Conservation (phyloP, 2,797 vertebrate species). For the Hirundo rustica region DNA sequence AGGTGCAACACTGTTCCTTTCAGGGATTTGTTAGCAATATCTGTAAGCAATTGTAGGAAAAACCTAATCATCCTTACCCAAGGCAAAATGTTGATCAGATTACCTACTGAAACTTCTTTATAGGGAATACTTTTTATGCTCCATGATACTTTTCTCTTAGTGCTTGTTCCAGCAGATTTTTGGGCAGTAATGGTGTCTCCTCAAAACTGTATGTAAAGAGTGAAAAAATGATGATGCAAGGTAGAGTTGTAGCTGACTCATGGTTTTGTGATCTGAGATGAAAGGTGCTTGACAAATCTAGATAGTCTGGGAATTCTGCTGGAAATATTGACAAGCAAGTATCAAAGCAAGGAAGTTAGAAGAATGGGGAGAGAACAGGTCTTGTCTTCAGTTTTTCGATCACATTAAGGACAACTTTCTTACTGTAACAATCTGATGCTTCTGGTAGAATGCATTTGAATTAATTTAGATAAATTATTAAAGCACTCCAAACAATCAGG, state of each 20-base stretch:
- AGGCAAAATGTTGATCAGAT: not conserved
- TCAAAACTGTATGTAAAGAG: not conserved
- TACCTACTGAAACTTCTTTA: not conserved
- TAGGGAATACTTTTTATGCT: not conserved
- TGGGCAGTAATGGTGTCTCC: too few species aligned
- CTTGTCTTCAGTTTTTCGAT: not conserved
- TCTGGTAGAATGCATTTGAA: not conserved
- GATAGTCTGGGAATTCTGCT: not conserved
- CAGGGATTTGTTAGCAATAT: not conserved
- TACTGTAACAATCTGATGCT: not conserved
- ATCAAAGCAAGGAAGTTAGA: not conserved
- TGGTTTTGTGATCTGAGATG: not conserved
- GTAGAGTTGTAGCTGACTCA: not conserved
- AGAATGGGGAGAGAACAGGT: not conserved
- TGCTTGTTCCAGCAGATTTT: not conserved
- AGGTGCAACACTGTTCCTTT: not conserved
- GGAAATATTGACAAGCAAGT: not conserved
- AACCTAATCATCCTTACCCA: not conserved
- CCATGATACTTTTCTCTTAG: not conserved
- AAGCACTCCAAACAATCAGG: not conserved
- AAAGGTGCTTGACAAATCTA: not conserved
- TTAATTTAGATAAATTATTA: not conserved
- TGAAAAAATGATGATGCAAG: rapidly evolving
- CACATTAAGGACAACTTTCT: not conserved
- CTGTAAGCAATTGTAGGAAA: not conserved